These are phyloP conservation scores for Drosophila greeni DNA, from an alignment of 2,888 invertebrate genomes.

Conservation along the genomic window DNA sequence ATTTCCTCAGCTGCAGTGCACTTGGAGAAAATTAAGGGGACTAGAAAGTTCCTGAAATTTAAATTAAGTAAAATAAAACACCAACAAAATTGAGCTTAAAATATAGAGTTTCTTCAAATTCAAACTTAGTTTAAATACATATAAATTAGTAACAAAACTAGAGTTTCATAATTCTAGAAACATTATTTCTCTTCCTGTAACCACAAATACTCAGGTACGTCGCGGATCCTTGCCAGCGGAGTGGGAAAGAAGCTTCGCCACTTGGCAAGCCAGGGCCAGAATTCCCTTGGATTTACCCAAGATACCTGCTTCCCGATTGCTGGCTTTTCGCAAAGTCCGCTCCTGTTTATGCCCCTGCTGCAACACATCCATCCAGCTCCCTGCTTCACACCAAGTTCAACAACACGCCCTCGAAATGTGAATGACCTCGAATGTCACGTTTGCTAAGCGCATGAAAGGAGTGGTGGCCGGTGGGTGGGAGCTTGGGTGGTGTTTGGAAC, in stretches of 20 bases:
- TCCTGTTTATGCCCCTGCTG: slow-evolving; percentile 18
- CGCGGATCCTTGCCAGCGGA: background rate
- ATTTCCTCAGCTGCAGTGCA: background rate
- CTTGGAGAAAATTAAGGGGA: background rate
- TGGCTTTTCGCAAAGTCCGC: slow-evolving; percentile 25
- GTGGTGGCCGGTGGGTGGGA: slow-evolving; percentile 27
- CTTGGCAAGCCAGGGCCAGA: slow-evolving; percentile 5
- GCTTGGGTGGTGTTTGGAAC: slow-evolving; percentile 9
- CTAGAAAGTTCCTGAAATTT: background rate
- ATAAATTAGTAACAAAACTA: background rate
- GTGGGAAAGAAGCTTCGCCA: background rate
- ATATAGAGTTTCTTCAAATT: too few relatives aligned
- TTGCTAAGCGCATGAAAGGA: slow-evolving; percentile 42
- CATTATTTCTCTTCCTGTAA: background rate
- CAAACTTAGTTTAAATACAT: background rate
- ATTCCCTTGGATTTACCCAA: slow-evolving; percentile 22
- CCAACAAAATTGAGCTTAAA: too few relatives aligned
- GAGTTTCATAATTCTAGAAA: background rate
- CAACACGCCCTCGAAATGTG: slow-evolving; percentile 78
- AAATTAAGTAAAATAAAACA: background rate
- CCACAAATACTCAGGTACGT: slow-evolving; percentile 15
- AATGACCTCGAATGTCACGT: slow-evolving; percentile 77
- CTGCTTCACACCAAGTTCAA: slow-evolving; percentile 72
- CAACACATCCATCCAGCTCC: slow-evolving; percentile 2
- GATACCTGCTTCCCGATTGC: slow-evolving; percentile 15